These are phyloP conservation scores for Ostrea edulis DNA, from an alignment of 1,140 invertebrate genomes.

Conservation along the genomic window DNA sequence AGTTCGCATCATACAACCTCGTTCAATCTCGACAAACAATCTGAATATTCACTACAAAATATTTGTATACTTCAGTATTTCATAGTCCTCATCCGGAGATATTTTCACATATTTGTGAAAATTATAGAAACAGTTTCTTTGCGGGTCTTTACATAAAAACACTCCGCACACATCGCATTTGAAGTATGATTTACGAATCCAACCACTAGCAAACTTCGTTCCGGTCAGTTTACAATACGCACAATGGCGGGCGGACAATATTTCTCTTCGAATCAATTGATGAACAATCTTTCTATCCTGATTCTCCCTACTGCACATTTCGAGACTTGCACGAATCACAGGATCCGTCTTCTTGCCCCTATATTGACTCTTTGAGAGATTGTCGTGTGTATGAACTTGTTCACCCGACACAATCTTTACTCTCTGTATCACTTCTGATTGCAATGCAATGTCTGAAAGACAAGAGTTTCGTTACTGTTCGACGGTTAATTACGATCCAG, in stretches of 20 bases:
- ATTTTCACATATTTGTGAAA: conserved; percentile 24
- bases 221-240: not conserved
- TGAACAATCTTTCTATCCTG: not conserved
- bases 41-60: not conserved
- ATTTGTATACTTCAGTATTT: not conserved
- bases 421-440: not conserved
- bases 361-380: not conserved
- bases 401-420: not conserved
- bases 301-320: not conserved
- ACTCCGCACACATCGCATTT: conserved; percentile 49
- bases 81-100: not conserved
- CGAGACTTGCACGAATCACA: not conserved
- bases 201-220: conserved; percentile 25
- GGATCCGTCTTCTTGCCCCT: not conserved
- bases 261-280: not conserved
- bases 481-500: not conserved
- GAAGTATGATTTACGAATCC: conserved; percentile 47
- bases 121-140: conserved; percentile 45
- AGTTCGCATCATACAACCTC: too few relatives aligned
- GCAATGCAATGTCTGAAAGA: not conserved
- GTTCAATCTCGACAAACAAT: too few relatives aligned
- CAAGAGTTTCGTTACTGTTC: not conserved
- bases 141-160: conserved; percentile 43
- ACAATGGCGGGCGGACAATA: not conserved
- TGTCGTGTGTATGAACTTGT: not conserved